Evolutionary conservation across 2,888 invertebrate genomes (phyloP).

Genomic region (Mystacides longicornis): DNA sequence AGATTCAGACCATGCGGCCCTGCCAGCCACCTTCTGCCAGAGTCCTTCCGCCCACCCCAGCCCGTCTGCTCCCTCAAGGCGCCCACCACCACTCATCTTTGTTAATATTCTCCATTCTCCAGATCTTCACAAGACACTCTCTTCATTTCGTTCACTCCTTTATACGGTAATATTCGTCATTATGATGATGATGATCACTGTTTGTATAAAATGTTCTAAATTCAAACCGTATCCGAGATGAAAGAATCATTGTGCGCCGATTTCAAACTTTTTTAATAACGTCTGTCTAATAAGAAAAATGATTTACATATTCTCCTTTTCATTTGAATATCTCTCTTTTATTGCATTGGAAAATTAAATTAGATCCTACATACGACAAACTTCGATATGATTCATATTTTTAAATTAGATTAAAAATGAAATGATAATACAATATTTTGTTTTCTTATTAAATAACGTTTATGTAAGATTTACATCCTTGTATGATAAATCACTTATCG

Average conservation of each 20-base stretch:
- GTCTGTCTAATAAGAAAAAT: not conserved
- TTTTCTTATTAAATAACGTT: too few species aligned
- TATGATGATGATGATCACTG: not conserved
- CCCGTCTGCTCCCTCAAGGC: not conserved
- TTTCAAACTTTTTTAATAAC: not conserved
- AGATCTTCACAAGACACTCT: not conserved
- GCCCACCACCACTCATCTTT: not conserved
- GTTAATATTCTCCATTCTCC: not conserved
- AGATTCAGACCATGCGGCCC: too few species aligned
- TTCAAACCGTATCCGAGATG: not conserved
- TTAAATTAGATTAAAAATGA: too few species aligned
- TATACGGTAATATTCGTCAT: not conserved
- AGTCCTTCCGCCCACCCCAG: not conserved
- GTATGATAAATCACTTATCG: too few species aligned
- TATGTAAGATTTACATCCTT: too few species aligned
- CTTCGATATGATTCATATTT: too few species aligned
- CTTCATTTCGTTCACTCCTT: not conserved
- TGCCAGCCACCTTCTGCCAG: too few species aligned
- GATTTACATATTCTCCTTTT: too few species aligned
- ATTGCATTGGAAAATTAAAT: not conserved
- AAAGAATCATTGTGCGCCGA: not conserved
- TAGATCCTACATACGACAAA: too few species aligned
- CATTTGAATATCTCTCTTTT: too few species aligned
- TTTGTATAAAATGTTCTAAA: not conserved
- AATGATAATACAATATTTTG: too few species aligned